phyloP scores from a whole-genome alignment of 2,888 invertebrate genomes.

The Drosophila siamana region DNA sequence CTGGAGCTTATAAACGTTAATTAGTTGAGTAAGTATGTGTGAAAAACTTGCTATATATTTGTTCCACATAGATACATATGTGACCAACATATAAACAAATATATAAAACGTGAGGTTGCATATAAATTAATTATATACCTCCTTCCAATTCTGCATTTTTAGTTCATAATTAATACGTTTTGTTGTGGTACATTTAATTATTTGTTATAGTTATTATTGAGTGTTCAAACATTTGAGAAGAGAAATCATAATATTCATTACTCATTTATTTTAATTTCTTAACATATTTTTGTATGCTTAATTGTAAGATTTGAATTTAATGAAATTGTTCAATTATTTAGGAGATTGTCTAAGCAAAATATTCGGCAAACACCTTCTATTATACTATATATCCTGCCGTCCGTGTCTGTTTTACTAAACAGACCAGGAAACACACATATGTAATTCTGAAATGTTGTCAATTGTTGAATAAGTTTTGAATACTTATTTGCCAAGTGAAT shows the following conservation, averaged over 20 bases:
- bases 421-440: background rate
- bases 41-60: slow-evolving; percentile 42
- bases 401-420: background rate
- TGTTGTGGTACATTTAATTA: slow-evolving; percentile 46
- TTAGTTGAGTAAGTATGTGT: slow-evolving; percentile 29
- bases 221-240: slow-evolving; percentile 72
- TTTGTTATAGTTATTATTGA: slow-evolving; percentile 54
- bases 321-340: background rate
- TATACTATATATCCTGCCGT: background rate
- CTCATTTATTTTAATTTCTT: slow-evolving; percentile 43
- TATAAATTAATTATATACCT: slow-evolving; percentile 83
- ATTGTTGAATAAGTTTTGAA: background rate
- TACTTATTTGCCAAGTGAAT: too few species aligned
- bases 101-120: slow-evolving; percentile 71
- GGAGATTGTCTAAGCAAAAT: background rate
- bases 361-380: background rate
- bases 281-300: slow-evolving; percentile 23
- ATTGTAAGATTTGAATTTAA: background rate
- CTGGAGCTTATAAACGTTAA: slow-evolving; percentile 2
- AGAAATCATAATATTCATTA: slow-evolving; percentile 74
- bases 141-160: slow-evolving; percentile 85
- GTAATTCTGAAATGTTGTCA: background rate
- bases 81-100: slow-evolving; percentile 66
- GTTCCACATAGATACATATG: slow-evolving; percentile 52
- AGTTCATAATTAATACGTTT: slow-evolving; percentile 42